Evolutionary conservation across 2,113 vertebrate genomes (phyloP).

Genomic region (Accipiter virgatus): DNA sequence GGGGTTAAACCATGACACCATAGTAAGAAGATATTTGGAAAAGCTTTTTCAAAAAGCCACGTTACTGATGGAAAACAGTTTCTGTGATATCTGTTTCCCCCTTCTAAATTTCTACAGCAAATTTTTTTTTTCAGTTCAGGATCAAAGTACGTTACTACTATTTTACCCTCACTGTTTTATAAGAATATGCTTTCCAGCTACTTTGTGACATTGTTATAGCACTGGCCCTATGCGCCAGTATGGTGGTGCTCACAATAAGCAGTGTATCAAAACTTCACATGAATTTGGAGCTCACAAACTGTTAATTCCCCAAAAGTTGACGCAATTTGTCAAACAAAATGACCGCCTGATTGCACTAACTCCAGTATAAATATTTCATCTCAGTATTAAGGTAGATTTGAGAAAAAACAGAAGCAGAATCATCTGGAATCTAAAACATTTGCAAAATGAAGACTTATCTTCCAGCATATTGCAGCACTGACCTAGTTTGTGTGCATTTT

Average conservation of each 20-base stretch:
- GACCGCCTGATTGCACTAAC: accelerated
- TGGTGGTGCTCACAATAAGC: accelerated
- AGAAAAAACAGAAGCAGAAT: neutral
- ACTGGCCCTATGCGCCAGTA: neutral
- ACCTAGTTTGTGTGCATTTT: conserved; percentile 1
- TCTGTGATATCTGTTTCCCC: neutral
- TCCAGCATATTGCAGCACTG: neutral
- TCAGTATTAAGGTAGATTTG: neutral
- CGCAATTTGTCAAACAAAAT: neutral
- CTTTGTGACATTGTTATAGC: neutral
- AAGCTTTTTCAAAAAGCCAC: neutral
- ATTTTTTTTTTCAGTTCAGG: neutral
- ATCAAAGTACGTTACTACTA: neutral
- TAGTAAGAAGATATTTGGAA: neutral
- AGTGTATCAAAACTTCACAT: neutral
- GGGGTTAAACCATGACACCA: no score
- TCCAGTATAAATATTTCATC: neutral
- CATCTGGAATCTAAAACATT: neutral
- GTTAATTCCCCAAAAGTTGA: neutral
- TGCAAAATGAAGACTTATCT: neutral
- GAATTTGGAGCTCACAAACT: neutral
- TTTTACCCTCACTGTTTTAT: neutral
- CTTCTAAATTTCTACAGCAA: neutral
- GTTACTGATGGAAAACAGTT: neutral
- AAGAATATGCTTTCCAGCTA: neutral